Evolutionary conservation across 1,140 invertebrate genomes (phyloP).

Genomic region (Sitodiplosis mosellana): DNA sequence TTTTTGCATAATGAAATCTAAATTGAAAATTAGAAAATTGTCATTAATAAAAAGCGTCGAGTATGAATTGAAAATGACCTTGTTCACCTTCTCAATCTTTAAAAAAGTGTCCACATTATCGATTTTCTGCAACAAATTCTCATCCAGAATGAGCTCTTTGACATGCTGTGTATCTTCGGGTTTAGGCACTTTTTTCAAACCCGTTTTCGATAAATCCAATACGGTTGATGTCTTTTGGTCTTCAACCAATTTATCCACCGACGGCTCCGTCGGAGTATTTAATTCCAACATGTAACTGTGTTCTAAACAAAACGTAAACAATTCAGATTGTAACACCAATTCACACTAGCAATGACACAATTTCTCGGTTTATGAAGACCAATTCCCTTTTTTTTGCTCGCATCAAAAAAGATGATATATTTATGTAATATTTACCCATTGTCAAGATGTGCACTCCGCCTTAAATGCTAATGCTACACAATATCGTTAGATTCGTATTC

Average conservation of each 20-base stretch:
- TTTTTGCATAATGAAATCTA: conserved; percentile 71
- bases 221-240: conserved; percentile 10
- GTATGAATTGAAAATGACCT: conserved; percentile 2
- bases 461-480: no score
- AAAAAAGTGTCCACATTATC: conserved; percentile 70
- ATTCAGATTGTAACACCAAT: no score
- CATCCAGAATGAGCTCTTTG: conserved; percentile 59
- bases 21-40: conserved; percentile 16
- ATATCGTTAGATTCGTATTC: no score
- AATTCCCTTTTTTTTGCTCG: no score
- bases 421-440: no score
- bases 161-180: conserved; percentile 38
- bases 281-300: no score
- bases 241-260: conserved; percentile 5
- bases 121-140: conserved; percentile 70
- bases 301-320: no score
- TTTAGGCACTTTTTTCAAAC: conserved; percentile 54
- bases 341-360: no score
- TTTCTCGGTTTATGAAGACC: no score
- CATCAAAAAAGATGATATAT: no score
- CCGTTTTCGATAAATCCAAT: conserved; percentile 46
- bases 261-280: no score
- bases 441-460: no score
- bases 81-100: conserved; percentile 56
- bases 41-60: background rate